These are phyloP conservation scores for Cairina moschata DNA, from an alignment of 2,113 vertebrate genomes.

Conservation along the genomic window DNA sequence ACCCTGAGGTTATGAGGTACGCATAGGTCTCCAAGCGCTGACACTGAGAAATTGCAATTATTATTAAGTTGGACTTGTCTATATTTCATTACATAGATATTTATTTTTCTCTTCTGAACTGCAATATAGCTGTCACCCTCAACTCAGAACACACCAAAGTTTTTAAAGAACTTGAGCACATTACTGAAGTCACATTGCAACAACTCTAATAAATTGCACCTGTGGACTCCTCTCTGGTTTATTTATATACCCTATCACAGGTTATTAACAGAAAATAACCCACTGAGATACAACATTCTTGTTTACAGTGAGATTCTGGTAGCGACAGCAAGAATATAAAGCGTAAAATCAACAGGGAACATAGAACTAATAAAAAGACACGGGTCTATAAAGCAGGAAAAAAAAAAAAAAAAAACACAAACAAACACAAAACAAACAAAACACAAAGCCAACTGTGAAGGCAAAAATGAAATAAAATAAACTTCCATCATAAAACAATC, in stretches of 20 bases:
- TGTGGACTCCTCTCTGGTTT: slow-evolving; percentile 74
- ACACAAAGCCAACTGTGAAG: slow-evolving; percentile 75
- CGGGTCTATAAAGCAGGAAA: slow-evolving; percentile 78
- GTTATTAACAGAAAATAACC: slow-evolving; percentile 85
- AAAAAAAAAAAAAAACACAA: slow-evolving; percentile 56
- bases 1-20: background rate
- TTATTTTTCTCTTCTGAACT: slow-evolving; percentile 67
- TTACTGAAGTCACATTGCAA: slow-evolving; percentile 75
- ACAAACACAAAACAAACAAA: background rate
- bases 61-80: slow-evolving; percentile 59
- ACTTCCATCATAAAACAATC: slow-evolving; percentile 78
- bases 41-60: slow-evolving; percentile 74
- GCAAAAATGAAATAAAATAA: slow-evolving; percentile 82
- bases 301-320: slow-evolving; percentile 82
- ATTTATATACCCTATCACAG: slow-evolving; percentile 83
- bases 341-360: slow-evolving; percentile 82
- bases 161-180: slow-evolving; percentile 71
- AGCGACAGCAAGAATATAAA: slow-evolving; percentile 84
- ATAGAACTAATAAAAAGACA: slow-evolving; percentile 84
- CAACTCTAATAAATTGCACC: slow-evolving; percentile 83
- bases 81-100: slow-evolving; percentile 55
- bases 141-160: slow-evolving; percentile 67
- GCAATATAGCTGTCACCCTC: slow-evolving; percentile 57
- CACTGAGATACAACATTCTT: slow-evolving; percentile 82
- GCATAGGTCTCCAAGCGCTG: slow-evolving; percentile 25